A percentile compares a stretch with the other conserved stretches of the same genome.
These are phyloP conservation scores for Asobara japonica DNA, from an alignment of 1,140 invertebrate species.

Conservation along the genomic window DNA sequence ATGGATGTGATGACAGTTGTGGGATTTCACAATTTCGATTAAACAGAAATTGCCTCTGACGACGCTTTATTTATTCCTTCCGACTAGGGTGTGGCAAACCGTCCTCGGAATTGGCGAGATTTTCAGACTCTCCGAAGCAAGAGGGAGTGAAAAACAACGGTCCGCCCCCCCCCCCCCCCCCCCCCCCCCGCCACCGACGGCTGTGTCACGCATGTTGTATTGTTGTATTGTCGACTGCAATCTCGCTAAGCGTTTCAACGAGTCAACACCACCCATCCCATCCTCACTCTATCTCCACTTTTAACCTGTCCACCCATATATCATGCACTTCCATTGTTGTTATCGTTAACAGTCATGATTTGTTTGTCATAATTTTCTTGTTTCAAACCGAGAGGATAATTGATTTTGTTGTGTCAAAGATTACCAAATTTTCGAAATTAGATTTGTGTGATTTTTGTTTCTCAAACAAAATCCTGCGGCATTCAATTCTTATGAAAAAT, in stretches of 20 bases:
- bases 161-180: constrained; percentile 30
- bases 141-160: background rate
- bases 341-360: background rate
- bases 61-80: background rate
- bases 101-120: constrained; percentile 65
- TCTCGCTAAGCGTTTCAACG: constrained; percentile 66
- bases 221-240: constrained; percentile 67
- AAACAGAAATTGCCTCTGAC: background rate
- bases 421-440: too few relatives aligned
- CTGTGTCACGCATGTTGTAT: constrained; percentile 65
- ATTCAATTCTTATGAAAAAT: background rate
- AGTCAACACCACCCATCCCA: constrained; percentile 46
- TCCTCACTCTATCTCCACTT: constrained; percentile 2
- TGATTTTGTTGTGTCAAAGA: too few relatives aligned
- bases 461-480: too few relatives aligned
- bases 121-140: constrained; percentile 53
- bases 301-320: constrained; percentile 63
- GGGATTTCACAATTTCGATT: background rate
- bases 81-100: constrained; percentile 52
- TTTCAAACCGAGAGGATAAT: too few relatives aligned
- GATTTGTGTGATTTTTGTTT: too few relatives aligned
- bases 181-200: constrained; percentile 52
- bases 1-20: too few relatives aligned
- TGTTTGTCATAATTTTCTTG: constrained; percentile 2
- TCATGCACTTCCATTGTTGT: constrained; percentile 39